Percentiles rank a stretch among this genome's conserved stretches.
Evolutionary conservation across 2,113 vertebrate genomes (phyloP).

Genomic region (Galemys pyrenaicus): DNA sequence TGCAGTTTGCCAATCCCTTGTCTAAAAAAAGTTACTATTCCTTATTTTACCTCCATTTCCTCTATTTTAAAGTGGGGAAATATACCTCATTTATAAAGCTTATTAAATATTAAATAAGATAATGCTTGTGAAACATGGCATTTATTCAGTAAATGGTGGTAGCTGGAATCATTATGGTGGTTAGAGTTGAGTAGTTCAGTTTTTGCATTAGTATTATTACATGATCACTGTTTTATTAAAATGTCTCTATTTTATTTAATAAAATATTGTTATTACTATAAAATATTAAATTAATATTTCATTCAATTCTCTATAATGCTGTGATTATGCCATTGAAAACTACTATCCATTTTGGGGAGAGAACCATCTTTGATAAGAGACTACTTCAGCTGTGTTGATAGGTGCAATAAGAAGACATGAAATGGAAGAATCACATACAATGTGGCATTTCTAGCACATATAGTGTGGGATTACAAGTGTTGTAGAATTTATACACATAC

Average conservation of each 20-base stretch:
- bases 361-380: neutral
- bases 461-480: neutral
- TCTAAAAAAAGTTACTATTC: neutral
- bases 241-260: no score
- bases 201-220: neutral
- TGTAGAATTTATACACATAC: neutral
- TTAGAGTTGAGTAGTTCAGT: neutral
- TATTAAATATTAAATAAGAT: neutral
- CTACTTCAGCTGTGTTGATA: neutral
- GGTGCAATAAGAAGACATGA: neutral
- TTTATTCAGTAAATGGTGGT: neutral
- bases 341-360: neutral
- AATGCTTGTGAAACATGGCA: neutral
- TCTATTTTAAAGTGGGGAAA: neutral
- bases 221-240: neutral
- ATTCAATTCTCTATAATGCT: neutral
- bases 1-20: neutral
- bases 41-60: neutral
- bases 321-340: neutral
- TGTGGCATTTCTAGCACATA: neutral
- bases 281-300: neutral
- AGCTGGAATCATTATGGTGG: neutral
- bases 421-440: neutral
- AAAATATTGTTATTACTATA: neutral
- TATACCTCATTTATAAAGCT: neutral